Evolutionary conservation across 2,797 vertebrate genomes (phyloP).

Genomic region (Anolis apletophallus): DNA sequence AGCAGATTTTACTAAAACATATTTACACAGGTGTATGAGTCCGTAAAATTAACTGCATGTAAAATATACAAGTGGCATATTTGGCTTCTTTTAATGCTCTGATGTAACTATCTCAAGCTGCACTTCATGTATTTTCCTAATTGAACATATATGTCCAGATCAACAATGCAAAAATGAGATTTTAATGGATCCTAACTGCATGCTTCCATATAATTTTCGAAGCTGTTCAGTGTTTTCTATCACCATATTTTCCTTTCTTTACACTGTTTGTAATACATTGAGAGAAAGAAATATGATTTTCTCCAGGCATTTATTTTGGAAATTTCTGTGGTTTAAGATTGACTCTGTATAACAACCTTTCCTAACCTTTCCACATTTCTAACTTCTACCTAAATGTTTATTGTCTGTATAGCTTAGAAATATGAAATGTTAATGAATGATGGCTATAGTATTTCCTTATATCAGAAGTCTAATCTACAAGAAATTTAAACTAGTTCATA

Average conservation of each 20-base stretch:
- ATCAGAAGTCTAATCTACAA: not conserved
- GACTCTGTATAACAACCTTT: not conserved
- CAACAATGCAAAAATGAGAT: not conserved
- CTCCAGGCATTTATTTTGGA: not conserved
- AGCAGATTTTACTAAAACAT: conserved; percentile 35
- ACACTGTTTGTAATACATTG: too few species aligned
- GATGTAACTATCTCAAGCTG: not conserved
- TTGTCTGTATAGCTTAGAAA: not conserved
- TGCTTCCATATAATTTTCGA: not conserved
- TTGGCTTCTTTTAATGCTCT: not conserved
- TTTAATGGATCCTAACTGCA: not conserved
- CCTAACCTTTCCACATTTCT: not conserved
- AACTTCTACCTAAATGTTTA: not conserved
- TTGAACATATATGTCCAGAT: not conserved
- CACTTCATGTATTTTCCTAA: not conserved
- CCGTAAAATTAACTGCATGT: conserved; percentile 6
- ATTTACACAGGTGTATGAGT: not conserved
- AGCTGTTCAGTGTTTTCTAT: not conserved
- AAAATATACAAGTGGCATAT: not conserved
- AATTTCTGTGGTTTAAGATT: not conserved
- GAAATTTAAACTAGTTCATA: not conserved
- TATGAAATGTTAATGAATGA: not conserved
- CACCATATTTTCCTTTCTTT: not conserved
- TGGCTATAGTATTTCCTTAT: not conserved
- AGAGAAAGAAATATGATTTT: not conserved